Base-by-base conservation (phyloP, 2,113 vertebrate genomes). In the Cheilinus undulatus region DNA sequence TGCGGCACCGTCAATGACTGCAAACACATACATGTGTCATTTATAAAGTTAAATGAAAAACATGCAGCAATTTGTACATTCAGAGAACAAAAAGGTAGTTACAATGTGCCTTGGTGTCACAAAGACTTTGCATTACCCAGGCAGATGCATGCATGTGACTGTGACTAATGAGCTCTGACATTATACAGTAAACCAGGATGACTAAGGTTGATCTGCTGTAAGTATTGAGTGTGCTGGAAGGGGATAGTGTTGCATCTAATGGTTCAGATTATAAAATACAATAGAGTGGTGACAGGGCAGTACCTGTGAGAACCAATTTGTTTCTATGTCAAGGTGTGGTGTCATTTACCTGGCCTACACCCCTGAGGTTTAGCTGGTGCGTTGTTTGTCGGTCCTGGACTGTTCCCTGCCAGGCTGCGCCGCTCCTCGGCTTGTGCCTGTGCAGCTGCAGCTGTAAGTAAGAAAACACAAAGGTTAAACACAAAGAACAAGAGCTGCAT, bases 401-500 rank as follows among this genome's bases (percentile, higher is more conserved):
- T 94, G 84, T 88, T 63, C 5, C 91, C 92, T 56, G 91, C 72
- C 78, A 95, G 92, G 86, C 86, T 95, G 73, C 95, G 94, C 80
- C 96, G 95, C 91, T 98, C 98, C 71, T 97, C 94, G 13, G 95
- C 96, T 82, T 96, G 92, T 17, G 95, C 96, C 68, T 97, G 95
- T 52, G 96, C 96, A 57, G 94, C 94, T 89, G 96, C 96, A 93
- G 95, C 97, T 99, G 84, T 10, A 64, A 15, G 19, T 12, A 59
- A 1, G 57, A 70, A 64, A 48, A 69, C 14, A 74, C 40, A 75
- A 19, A 50, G 1, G 19, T 73, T 56, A 76, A 12, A 82, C 30
- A 43, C 20, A 54, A 1, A 28, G 2, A 58, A 53, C 32, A 22
- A 32, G 7, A 70, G 23, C 36, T 38, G 62, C 12, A 58, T 23